Conservation (phyloP, 2,113 vertebrate species). For the Opisthocomus hoazin region DNA sequence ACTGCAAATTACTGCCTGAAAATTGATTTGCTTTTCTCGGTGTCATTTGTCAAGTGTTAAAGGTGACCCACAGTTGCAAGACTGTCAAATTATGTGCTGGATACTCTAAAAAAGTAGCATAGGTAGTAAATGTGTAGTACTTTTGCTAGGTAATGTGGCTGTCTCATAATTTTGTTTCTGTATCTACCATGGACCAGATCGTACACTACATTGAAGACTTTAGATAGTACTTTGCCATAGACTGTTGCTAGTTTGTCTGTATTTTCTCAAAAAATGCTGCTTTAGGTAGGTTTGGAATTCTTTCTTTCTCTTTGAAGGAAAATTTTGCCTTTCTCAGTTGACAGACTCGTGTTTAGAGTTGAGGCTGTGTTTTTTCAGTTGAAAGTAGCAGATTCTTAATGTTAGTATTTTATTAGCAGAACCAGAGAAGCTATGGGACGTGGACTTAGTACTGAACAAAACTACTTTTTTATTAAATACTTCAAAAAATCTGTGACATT, state of each 20-base stretch:
- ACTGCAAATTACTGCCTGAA: not conserved
- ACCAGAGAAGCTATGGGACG: not conserved
- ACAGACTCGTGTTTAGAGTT: not conserved
- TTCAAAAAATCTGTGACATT: not conserved
- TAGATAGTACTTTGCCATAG: not conserved
- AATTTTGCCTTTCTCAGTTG: not conserved
- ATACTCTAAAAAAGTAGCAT: not conserved
- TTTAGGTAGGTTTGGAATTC: not conserved
- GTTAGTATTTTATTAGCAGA: not conserved
- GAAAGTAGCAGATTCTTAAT: not conserved
- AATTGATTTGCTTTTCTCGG: not conserved
- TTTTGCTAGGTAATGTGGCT: not conserved
- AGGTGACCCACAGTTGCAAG: constrained; percentile 9
- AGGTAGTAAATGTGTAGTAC: not conserved
- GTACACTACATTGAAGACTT: not conserved
- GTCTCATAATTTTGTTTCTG: not conserved
- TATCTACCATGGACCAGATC: not conserved
- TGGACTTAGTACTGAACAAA: not conserved
- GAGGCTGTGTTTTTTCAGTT: not conserved
- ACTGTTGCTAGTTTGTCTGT: not conserved
- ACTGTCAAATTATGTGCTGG: not conserved
- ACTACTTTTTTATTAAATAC: not conserved
- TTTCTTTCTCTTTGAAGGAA: not conserved
- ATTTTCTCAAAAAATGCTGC: not conserved
- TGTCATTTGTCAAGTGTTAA: constrained; percentile 18